phyloP scores from a whole-genome alignment of 2,797 vertebrate genomes.

The Mallotus villosus region DNA sequence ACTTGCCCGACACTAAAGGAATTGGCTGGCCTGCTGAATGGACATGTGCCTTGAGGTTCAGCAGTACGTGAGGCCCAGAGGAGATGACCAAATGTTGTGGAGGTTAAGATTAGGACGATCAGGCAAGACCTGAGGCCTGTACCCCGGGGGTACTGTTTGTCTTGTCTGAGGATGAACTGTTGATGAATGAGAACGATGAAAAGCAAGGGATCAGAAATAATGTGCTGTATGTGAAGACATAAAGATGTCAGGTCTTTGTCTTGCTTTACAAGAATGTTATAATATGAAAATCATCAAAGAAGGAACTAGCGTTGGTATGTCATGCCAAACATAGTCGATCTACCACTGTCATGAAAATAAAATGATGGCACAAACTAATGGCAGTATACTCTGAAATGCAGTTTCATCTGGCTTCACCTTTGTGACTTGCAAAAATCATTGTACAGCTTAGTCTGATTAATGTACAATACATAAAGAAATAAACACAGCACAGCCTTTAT shows the following conservation, averaged over 20 bases:
- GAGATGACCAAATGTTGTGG: constrained; percentile 19
- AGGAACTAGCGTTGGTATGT: not conserved
- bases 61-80: constrained; percentile 22
- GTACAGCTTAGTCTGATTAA: constrained; percentile 41
- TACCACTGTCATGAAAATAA: constrained; percentile 9
- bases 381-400: constrained; percentile 49
- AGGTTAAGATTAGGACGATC: constrained; percentile 24
- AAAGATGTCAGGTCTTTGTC: constrained; percentile 22
- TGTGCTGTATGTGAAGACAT: constrained; percentile 15
- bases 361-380: constrained; percentile 28
- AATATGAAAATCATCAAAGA: constrained; percentile 22
- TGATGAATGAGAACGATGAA: constrained; percentile 7
- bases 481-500: constrained; percentile 41
- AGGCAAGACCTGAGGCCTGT: not conserved
- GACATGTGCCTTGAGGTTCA: not conserved
- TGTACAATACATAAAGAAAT: constrained; percentile 55
- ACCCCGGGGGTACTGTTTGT: constrained; percentile 10
- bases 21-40: constrained; percentile 29
- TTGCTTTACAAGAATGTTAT: constrained; percentile 2
- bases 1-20: constrained; percentile 7
- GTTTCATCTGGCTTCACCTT: constrained; percentile 55
- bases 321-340: not conserved
- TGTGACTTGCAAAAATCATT: constrained; percentile 42
- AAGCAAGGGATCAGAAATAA: constrained; percentile 21
- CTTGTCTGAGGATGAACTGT: not conserved